Base-by-base conservation (phyloP, 2,113 vertebrate species). In the Recurvirostra avosetta region DNA sequence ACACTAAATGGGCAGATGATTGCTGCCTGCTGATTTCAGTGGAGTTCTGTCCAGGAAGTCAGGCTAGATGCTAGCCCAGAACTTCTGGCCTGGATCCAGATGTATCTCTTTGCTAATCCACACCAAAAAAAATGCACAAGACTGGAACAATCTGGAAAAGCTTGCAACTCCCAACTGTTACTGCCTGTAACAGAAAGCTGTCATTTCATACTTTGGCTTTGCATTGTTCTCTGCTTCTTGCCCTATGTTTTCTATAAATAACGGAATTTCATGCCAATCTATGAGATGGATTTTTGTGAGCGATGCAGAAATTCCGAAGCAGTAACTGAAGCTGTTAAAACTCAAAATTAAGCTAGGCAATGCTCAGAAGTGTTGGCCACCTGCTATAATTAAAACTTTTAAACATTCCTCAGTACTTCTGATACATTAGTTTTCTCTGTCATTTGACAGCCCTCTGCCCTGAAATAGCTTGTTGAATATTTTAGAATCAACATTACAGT, bases 401-500 rank as follows among this genome's bases (percentile, higher is more conserved):
- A 40, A 88, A 52, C 56, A 58, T 36, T 50, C 63, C 29, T 93
- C 55, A 53, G 59, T 63, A 55, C n/a, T 94, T 90, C 36, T 66
- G n/a, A 62, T 71, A 77, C 17, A 58, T 23, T 86, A 26, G 27
- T 62, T 91, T 90, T 65, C 27, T 53, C 72, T 96, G 50, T 63
- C 58, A 92, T 94, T 93, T 95, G 93, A 95, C 90, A 93, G 79
- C 45, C 47, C 29, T 94, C 72, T 76, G 49, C 65, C 89, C 78
- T 94, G 49, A 67, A 81, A 88, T 90, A 94, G 90, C 27, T 43
- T 84, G 53, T 55, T 92, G 93, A 82, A 76, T 93, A 95, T 86
- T 95, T 97, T 59, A 92, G 79, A 93, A 92, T 91, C 84, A 96
- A 56, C 53, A 80, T 71, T 40, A 77, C 45, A 68, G 79, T 86